phyloP scores from a whole-genome alignment of 2,888 invertebrate genomes.

The Cosmopolites sordidus region DNA sequence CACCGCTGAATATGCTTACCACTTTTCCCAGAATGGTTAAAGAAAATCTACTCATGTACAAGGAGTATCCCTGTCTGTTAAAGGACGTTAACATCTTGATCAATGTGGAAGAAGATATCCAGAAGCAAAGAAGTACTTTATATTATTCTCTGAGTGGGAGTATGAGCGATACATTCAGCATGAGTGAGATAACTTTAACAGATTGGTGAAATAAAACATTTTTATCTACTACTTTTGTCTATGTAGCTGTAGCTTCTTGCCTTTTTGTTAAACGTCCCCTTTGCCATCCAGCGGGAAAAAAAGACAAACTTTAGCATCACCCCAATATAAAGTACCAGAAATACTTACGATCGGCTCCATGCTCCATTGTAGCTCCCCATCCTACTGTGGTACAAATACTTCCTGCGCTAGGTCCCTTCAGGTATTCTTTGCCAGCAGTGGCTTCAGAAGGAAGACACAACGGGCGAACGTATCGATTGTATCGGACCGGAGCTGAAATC shows the following conservation, averaged over 20 bases:
- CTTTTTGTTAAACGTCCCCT: too few relatives aligned
- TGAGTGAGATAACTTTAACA: conserved; percentile 16
- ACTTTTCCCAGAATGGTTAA: conserved; percentile 30
- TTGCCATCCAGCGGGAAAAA: background rate
- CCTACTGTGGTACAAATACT: conserved; percentile 72
- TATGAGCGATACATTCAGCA: conserved; percentile 19
- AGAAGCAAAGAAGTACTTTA: conserved; percentile 25
- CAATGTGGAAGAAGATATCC: conserved; percentile 23
- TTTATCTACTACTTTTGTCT: too few relatives aligned
- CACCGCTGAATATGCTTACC: conserved; percentile 8
- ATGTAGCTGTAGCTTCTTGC: too few relatives aligned
- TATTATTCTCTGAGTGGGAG: conserved; percentile 26
- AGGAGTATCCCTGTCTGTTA: conserved; percentile 26
- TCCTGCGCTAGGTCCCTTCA: conserved; percentile 61
- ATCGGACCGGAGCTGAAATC: conserved; percentile 60
- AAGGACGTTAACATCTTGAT: conserved; percentile 30
- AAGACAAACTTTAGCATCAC: background rate
- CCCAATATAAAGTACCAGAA: too few relatives aligned
- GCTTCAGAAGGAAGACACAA: conserved; percentile 66
- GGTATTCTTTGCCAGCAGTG: conserved; percentile 57
- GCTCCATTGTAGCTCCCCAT: conserved; percentile 77
- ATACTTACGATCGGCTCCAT: conserved; percentile 74
- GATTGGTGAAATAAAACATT: conserved; percentile 19
- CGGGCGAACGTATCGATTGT: conserved; percentile 77
- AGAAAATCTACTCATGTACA: conserved; percentile 27